Evolutionary conservation across 2,888 invertebrate genomes (phyloP).

Genomic region (Aquatica leii): DNA sequence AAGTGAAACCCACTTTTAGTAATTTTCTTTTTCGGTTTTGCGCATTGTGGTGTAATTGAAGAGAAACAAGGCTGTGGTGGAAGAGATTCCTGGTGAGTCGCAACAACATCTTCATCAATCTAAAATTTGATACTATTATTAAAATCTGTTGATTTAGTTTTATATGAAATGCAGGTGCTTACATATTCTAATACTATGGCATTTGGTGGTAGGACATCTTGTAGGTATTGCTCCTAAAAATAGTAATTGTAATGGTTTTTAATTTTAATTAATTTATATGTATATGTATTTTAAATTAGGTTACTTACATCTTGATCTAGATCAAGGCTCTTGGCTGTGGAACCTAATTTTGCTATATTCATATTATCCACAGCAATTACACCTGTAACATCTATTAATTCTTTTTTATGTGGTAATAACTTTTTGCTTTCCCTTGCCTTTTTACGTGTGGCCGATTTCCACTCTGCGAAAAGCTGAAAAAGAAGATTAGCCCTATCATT

Average conservation of each 20-base stretch:
- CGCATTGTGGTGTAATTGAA: not conserved
- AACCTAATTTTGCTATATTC: not conserved
- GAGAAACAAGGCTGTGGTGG: not conserved
- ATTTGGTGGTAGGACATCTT: not conserved
- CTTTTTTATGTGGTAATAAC: not conserved
- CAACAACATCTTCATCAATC: not conserved
- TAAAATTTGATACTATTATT: not conserved
- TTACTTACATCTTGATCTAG: not conserved
- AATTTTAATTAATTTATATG: conserved; percentile 1
- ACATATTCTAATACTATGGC: not conserved
- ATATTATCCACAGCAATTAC: not conserved
- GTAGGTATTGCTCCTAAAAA: not conserved
- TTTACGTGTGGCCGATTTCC: not conserved
- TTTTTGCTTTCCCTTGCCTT: not conserved
- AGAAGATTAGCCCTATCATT: not conserved
- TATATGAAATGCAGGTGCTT: not conserved
- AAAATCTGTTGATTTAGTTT: not conserved
- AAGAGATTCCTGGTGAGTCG: not conserved
- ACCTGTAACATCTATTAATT: not conserved
- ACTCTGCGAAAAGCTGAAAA: not conserved
- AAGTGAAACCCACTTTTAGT: no score
- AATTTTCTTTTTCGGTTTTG: not conserved
- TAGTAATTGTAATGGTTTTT: not conserved
- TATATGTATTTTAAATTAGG: conserved; percentile 5
- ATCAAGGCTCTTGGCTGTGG: not conserved